Evolutionary conservation across 2,797 vertebrate species (phyloP), one percentile per base, ranked within the genome.

Genomic region (Melopsittacus undulatus): DNA sequence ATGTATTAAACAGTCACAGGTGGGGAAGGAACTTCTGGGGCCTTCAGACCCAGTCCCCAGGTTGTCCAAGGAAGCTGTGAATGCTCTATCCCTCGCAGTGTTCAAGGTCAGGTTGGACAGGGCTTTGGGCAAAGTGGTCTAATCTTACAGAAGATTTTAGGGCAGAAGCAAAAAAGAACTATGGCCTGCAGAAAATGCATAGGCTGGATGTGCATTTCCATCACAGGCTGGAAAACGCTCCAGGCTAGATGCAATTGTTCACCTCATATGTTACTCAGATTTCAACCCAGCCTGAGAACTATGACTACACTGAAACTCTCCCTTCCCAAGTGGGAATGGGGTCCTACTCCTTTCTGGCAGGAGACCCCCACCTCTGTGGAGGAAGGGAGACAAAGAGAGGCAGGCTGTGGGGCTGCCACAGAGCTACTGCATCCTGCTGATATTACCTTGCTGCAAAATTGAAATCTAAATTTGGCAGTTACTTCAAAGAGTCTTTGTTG

Each of bases 261-360:
- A 15, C 38, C 24, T 30, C 29, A 46, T 4, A 40, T 42, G 30
- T 40, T 40, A 27, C 40, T 52, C 24, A 34, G 17, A 40, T 81
- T 75, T 68, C 54, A 21, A 17, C 29, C 24, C 21, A 62, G 46
- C 46, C 70, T 42, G 70, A 62, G 46, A 61, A 19, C 17, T 34
- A 26, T 1, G 2, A 4, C n/a, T 26, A 18, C 20, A 3, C 11
- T 23, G 26, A 76, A 56, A 42, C 20, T 63, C 7, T 30, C 38
- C 19, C 40, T 64, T 23, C 49, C n/a, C 29, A 23, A 30, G 20
- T 23, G 10, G 70, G 43, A 70, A 51, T 8, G 49, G 29, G 49
- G 43, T 36, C 30, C 0, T 2, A 22, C 30, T 32, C 30, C 12
- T 1, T 1, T 18, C 24, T 48, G 27, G 30, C 0, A 3, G 48